A percentile compares a stretch with the other conserved stretches of the same genome.
Conservation (phyloP, 2,797 vertebrate species). For the Pangasius macronema region DNA sequence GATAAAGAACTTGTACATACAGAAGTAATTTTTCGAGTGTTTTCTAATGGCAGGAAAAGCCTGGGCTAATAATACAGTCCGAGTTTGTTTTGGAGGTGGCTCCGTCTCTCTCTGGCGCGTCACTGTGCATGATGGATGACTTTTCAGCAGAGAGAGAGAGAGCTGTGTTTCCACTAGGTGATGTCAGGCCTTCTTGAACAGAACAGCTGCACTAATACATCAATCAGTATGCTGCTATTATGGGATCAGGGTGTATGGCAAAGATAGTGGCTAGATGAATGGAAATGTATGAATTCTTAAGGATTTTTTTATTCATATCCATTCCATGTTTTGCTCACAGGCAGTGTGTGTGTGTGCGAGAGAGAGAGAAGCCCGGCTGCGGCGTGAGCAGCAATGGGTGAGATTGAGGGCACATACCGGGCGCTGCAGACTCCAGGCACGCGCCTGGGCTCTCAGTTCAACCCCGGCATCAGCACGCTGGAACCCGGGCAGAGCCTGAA, state of each 20-base stretch:
- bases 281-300: background rate
- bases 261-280: background rate
- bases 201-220: slow-evolving; percentile 19
- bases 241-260: background rate
- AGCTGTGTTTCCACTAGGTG: slow-evolving; percentile 12
- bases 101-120: background rate
- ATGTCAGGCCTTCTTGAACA: slow-evolving; percentile 30
- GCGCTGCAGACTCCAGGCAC: slow-evolving; percentile 86
- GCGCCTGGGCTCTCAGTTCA: slow-evolving; percentile 83
- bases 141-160: slow-evolving; percentile 24
- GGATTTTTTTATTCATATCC: background rate
- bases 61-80: slow-evolving; percentile 18
- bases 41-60: background rate
- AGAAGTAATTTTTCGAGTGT: background rate
- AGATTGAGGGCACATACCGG: slow-evolving; percentile 91
- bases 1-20: background rate
- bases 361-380: slow-evolving; percentile 47
- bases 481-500: slow-evolving; percentile 84
- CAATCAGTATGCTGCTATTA: slow-evolving; percentile 24
- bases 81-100: slow-evolving; percentile 44
- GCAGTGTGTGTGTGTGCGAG: slow-evolving; percentile 35
- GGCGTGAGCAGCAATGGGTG: slow-evolving; percentile 81
- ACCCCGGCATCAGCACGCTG: slow-evolving; percentile 85
- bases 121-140: slow-evolving; percentile 28
- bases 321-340: slow-evolving; percentile 26